phyloP scores from a whole-genome alignment of 2,113 vertebrate genomes.

The Trichomycterus rosablanca region DNA sequence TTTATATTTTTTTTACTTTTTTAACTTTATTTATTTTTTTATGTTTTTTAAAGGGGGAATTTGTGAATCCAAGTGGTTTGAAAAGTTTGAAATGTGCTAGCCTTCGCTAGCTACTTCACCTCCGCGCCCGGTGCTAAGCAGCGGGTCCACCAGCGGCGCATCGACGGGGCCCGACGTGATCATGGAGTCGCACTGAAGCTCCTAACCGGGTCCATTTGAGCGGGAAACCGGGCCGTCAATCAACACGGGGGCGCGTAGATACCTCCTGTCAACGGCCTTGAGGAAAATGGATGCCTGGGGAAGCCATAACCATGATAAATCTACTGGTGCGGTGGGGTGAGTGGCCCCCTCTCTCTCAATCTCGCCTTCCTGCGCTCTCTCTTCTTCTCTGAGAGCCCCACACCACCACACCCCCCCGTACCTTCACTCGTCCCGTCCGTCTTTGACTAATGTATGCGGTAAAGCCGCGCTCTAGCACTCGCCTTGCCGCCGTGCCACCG shows the following conservation, averaged over 20 bases:
- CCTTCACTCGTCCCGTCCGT: slow-evolving; percentile 65
- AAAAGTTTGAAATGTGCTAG: too few species aligned
- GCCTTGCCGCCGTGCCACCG: slow-evolving; percentile 84
- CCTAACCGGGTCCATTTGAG: slow-evolving; percentile 50
- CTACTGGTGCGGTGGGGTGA: slow-evolving; percentile 61
- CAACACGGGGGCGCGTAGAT: slow-evolving; percentile 76
- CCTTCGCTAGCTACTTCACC: too few species aligned
- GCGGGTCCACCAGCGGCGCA: slow-evolving; percentile 36
- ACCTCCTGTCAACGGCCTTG: slow-evolving; percentile 79
- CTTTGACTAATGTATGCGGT: slow-evolving; percentile 98
- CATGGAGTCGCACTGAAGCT: slow-evolving; percentile 25
- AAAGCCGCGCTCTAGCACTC: slow-evolving; percentile 89
- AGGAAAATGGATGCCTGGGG: slow-evolving; percentile 90
- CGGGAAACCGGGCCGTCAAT: slow-evolving; percentile 71
- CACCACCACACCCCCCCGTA: slow-evolving; percentile 52
- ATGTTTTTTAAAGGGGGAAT: too few species aligned
- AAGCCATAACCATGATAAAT: slow-evolving; percentile 99
- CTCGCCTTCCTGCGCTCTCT: slow-evolving; percentile 32
- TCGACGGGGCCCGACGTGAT: slow-evolving; percentile 43
- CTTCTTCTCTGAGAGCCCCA: slow-evolving; percentile 31
- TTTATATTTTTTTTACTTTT: too few species aligned
- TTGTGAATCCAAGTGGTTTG: too few species aligned
- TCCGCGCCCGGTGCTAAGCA: slow-evolving; percentile 30
- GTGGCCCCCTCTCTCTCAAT: slow-evolving; percentile 47
- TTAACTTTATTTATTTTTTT: too few species aligned